These are phyloP conservation scores for Petromus typicus DNA, from an alignment of 2,113 vertebrate genomes.

Conservation along the genomic window DNA sequence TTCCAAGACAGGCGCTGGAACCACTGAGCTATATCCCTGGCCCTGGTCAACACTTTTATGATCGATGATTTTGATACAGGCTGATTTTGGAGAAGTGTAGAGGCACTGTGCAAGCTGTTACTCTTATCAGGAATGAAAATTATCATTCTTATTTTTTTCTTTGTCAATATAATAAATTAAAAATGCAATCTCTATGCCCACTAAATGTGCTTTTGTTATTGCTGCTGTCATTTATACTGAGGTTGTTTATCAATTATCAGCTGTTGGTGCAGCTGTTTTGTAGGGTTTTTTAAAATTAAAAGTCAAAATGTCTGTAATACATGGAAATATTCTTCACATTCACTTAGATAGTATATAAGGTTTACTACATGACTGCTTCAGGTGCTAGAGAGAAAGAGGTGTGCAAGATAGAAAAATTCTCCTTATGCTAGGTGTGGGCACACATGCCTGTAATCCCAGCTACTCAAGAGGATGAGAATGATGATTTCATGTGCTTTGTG, in stretches of 20 bases:
- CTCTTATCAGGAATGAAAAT: background rate
- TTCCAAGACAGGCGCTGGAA: too few relatives aligned
- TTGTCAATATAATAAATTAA: background rate
- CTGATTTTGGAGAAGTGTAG: background rate
- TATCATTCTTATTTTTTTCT: background rate
- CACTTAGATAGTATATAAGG: background rate
- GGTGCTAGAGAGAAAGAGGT: background rate
- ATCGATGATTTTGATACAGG: background rate
- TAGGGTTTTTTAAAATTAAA: conserved; percentile 2
- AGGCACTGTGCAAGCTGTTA: background rate
- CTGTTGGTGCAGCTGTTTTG: background rate
- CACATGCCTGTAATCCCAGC: background rate
- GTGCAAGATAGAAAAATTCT: background rate
- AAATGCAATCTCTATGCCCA: background rate
- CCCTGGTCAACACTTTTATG: too few relatives aligned
- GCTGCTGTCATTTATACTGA: background rate
- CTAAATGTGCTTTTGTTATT: background rate
- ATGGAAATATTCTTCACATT: background rate
- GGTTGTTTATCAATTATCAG: background rate
- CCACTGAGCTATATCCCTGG: too few relatives aligned
- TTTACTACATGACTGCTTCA: background rate
- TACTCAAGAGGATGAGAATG: background rate
- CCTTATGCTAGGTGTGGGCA: background rate
- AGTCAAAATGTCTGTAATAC: background rate
- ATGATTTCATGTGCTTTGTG: background rate